These are phyloP conservation scores for Heptranchias perlo DNA, from an alignment of 2,113 vertebrate genomes.

Conservation along the genomic window DNA sequence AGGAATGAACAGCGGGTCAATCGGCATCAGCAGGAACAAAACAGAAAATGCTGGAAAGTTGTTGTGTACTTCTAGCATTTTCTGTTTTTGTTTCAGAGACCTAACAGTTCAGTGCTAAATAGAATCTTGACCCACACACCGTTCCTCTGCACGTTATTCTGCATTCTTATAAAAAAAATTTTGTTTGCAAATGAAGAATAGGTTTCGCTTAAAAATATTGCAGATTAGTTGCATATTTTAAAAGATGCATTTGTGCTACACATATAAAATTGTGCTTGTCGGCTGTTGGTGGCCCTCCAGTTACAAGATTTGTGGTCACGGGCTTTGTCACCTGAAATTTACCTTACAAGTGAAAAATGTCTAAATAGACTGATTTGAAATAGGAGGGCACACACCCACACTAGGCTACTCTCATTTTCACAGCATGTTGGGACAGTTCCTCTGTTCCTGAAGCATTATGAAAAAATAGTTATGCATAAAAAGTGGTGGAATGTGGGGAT, in stretches of 20 bases:
- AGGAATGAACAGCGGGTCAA: background rate
- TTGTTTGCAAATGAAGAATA: background rate
- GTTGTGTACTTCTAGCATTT: background rate
- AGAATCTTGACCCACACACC: background rate
- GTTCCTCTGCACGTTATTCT: background rate
- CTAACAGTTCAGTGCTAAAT: background rate
- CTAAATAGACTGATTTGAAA: too few species aligned
- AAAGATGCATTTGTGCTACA: background rate
- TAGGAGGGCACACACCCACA: too few species aligned
- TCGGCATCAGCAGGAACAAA: background rate
- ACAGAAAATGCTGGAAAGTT: background rate
- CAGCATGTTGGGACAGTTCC: too few species aligned
- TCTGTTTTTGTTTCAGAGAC: background rate
- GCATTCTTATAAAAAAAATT: background rate
- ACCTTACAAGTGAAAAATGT: background rate
- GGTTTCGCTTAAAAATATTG: background rate
- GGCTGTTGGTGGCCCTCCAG: background rate
- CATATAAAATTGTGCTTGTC: background rate
- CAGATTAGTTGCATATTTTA: background rate
- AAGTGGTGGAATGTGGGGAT: too few species aligned
- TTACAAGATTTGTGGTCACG: background rate
- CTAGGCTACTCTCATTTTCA: too few species aligned
- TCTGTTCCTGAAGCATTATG: too few species aligned
- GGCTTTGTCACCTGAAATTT: background rate
- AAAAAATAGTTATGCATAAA: too few species aligned